A percentile compares a stretch with the other conserved stretches of the same genome.
These are phyloP conservation scores for Leptinotarsa lineolata DNA, from an alignment of 1,140 invertebrate genomes.

Conservation along the genomic window DNA sequence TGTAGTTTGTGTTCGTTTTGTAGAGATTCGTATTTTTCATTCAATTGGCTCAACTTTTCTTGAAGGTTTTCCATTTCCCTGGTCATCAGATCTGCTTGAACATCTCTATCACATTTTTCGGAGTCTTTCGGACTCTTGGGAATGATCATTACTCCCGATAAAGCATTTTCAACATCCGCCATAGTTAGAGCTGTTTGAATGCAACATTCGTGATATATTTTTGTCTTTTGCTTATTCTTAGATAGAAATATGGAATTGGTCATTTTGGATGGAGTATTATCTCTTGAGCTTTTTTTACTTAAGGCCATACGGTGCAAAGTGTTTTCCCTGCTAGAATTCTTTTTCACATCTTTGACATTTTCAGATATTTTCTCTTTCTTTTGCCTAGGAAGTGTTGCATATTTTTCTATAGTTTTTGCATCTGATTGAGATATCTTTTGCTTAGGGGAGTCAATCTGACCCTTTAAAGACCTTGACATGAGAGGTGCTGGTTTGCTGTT, in stretches of 20 bases:
- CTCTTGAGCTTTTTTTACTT: slow-evolving; percentile 54
- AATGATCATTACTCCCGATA: slow-evolving; percentile 63
- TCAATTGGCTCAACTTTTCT: slow-evolving; percentile 60
- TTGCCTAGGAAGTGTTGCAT: slow-evolving; percentile 76
- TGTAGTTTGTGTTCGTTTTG: slow-evolving; percentile 53
- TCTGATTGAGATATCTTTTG: slow-evolving; percentile 51
- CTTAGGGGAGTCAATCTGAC: slow-evolving; percentile 36
- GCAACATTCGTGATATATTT: slow-evolving; percentile 78
- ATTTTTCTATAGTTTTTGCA: slow-evolving; percentile 67
- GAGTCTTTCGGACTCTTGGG: slow-evolving; percentile 49
- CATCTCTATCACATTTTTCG: slow-evolving; percentile 56
- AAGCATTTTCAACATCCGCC: slow-evolving; percentile 70
- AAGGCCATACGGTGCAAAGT: slow-evolving; percentile 47
- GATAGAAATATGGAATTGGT: slow-evolving; percentile 42
- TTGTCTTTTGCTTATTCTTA: slow-evolving; percentile 62
- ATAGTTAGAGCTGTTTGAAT: slow-evolving; percentile 75
- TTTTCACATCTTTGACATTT: slow-evolving; percentile 53
- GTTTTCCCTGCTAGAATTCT: slow-evolving; percentile 55
- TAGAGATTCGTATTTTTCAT: slow-evolving; percentile 51
- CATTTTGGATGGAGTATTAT: slow-evolving; percentile 56
- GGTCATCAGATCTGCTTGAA: slow-evolving; percentile 70
- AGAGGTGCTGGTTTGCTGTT: slow-evolving; percentile 49
- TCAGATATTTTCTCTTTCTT: slow-evolving; percentile 61
- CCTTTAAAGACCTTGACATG: slow-evolving; percentile 50
- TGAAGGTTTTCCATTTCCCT: slow-evolving; percentile 65